Conservation (phyloP, 2,797 vertebrate genomes). For the Tapera naevia region DNA sequence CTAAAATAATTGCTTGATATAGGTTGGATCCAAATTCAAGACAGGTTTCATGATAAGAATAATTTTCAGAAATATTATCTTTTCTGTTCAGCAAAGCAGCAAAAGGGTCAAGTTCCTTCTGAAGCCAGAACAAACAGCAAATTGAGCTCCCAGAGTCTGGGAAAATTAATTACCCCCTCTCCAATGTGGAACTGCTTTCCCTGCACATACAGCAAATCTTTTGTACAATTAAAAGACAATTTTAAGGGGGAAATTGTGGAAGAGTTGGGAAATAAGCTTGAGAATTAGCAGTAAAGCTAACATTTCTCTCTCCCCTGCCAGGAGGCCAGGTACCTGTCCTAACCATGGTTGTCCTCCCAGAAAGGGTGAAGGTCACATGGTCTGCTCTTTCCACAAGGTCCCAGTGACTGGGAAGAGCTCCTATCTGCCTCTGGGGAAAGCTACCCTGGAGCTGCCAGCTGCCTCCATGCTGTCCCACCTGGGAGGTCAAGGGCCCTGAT, state of each 20-base stretch:
- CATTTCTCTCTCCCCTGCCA: background rate
- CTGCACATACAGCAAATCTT: background rate
- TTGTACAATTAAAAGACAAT: background rate
- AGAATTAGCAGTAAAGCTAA: background rate
- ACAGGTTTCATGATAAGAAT: background rate
- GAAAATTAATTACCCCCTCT: background rate
- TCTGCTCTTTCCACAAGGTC: background rate
- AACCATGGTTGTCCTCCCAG: fast-evolving
- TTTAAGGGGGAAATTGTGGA: background rate
- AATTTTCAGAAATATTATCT: conserved; percentile 26
- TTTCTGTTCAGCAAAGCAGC: background rate
- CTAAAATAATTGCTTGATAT: background rate
- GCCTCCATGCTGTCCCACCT: fast-evolving
- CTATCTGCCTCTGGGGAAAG: background rate
- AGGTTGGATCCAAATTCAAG: background rate
- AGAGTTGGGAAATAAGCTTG: background rate
- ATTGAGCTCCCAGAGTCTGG: background rate
- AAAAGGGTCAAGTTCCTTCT: background rate
- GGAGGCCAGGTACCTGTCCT: background rate
- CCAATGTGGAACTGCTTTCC: background rate
- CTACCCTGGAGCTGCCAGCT: background rate
- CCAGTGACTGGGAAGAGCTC: fast-evolving
- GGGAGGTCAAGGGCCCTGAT: fast-evolving
- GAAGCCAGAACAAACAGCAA: conserved; percentile 33
- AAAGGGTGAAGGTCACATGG: background rate